Evolutionary conservation across 2,113 vertebrate species (phyloP).

Genomic region (Dipodomys ordii): DNA sequence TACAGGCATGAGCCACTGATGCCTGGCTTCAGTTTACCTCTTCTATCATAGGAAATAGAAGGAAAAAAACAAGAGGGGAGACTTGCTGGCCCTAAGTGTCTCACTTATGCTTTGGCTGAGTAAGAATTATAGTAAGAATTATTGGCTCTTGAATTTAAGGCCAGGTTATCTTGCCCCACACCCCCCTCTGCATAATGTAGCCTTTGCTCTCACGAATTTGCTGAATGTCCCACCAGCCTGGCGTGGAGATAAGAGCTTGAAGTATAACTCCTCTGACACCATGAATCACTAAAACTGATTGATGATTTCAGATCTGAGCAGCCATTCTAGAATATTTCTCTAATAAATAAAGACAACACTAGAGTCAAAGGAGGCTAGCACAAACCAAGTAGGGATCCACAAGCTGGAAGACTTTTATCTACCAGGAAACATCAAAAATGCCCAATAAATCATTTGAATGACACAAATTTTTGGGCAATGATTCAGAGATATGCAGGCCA

Average conservation of each 20-base stretch:
- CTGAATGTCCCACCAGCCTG: rapidly evolving
- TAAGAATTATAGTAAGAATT: neutral
- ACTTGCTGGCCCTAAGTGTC: neutral
- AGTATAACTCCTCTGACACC: neutral
- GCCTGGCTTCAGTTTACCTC: neutral
- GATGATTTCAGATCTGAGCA: neutral
- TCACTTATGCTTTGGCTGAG: neutral
- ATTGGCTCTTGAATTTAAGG: neutral
- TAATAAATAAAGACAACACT: slow-evolving; percentile 15
- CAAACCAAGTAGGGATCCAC: neutral
- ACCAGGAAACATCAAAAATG: neutral
- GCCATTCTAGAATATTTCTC: neutral
- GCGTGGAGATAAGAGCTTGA: neutral
- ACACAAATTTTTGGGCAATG: neutral
- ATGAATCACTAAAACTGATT: neutral
- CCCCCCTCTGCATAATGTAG: neutral
- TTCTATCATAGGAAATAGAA: neutral
- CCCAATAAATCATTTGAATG: neutral
- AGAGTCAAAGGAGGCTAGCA: neutral
- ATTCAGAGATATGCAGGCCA: neutral
- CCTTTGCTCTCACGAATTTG: neutral
- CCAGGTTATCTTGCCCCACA: rapidly evolving
- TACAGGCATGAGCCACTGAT: too few relatives aligned
- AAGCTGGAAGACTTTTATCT: neutral
- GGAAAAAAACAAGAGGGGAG: neutral